phyloP scores from a whole-genome alignment of 2,113 vertebrate species.

The Colaptes auratus region DNA sequence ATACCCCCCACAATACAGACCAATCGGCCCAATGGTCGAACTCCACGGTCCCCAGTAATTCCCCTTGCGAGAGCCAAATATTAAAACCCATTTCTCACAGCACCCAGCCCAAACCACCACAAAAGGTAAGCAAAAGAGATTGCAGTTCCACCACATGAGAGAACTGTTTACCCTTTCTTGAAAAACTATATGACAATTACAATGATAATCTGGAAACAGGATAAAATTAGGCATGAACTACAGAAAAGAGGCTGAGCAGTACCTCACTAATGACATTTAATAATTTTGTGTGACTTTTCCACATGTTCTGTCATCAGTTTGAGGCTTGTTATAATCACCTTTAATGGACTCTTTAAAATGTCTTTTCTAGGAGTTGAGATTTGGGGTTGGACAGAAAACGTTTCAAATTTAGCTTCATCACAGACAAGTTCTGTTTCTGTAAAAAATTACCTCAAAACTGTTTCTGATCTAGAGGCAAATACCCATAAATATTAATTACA shows the following conservation, averaged over 20 bases:
- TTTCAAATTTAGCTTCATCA: neutral
- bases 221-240: neutral
- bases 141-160: accelerated
- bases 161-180: neutral
- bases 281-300: neutral
- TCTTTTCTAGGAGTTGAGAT: neutral
- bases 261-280: neutral
- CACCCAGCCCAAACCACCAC: no score
- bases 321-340: neutral
- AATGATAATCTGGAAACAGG: neutral
- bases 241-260: neutral
- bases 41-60: no score
- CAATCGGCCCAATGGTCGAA: no score
- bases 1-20: no score
- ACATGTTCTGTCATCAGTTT: neutral
- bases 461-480: neutral
- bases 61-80: no score
- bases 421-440: neutral
- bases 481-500: neutral
- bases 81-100: no score
- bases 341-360: neutral
- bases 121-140: neutral
- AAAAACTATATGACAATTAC: neutral
- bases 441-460: neutral
- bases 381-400: neutral